phyloP scores from a whole-genome alignment of 2,888 invertebrate genomes.

The Eupelmus urozonus region DNA sequence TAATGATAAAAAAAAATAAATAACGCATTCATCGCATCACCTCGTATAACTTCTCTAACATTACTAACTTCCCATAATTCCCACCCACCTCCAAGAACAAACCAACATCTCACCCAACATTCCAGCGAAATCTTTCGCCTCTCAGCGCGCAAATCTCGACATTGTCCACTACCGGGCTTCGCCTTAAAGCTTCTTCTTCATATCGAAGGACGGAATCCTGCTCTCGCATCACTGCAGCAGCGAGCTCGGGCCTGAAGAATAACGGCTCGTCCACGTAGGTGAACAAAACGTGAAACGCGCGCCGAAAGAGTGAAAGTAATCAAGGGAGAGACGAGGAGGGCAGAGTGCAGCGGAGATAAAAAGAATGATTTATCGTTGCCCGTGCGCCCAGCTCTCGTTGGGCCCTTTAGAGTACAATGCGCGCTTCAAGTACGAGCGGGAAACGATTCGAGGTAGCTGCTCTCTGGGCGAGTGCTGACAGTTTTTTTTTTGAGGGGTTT shows the following conservation, averaged over 20 bases:
- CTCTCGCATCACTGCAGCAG: too few relatives aligned
- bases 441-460: conserved; percentile 38
- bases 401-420: conserved; percentile 58
- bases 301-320: conserved; percentile 56
- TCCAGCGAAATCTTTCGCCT: conserved; percentile 63
- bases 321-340: conserved; percentile 19
- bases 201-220: conserved; percentile 24
- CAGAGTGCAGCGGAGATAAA: conserved; percentile 37
- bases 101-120: neutral
- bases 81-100: too few relatives aligned
- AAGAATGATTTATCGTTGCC: conserved; percentile 56
- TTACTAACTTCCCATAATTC: too few relatives aligned
- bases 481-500: too few relatives aligned
- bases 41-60: too few relatives aligned
- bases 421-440: conserved; percentile 53
- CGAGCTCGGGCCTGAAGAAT: conserved; percentile 58
- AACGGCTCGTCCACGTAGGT: conserved; percentile 52
- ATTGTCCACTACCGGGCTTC: too few relatives aligned
- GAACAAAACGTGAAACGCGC: conserved; percentile 42
- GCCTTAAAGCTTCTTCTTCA: too few relatives aligned
- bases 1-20: too few relatives aligned
- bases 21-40: too few relatives aligned
- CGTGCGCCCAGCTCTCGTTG: too few relatives aligned
- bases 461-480: neutral
- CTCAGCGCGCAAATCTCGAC: neutral